Evolutionary conservation across 1,140 invertebrate species (phyloP), one percentile per base, ranked within the genome.

Genomic region (Popillia japonica): DNA sequence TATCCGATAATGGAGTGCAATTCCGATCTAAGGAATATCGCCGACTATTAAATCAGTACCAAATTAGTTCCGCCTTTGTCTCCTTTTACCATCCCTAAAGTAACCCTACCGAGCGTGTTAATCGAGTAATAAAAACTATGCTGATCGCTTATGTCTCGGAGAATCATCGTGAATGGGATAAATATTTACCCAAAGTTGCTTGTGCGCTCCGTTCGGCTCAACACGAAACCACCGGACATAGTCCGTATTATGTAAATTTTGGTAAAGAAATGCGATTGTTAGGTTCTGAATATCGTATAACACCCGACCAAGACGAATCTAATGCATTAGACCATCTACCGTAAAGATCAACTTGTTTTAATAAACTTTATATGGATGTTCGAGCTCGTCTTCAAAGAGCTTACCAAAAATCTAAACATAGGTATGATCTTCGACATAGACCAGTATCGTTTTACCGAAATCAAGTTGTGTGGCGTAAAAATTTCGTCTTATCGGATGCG

Each of bases 101-200:
- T 41, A 73, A 78, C 40, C 77, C 68, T 1, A 42, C 41, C 2
- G 85, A 86, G 64, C 64, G 84, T 22, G 78, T 82, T 0, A 85
- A 85, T 73, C 64, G 79, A 40, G 81, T 80, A 10, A 23, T 85
- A 10, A 83, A 82, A 22, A 80, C 79, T 6, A 80, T 82, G 75
- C 74, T n/a, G n/a, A n/a, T n/a, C n/a, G n/a, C 77, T 6, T 86
- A 80, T 74, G 78, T 84, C 0, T 22, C 80, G 8, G 79, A 83
- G 9, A 82, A 84, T 41, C 84, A 86, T 74, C 76, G 77, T 0
- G 74, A 64, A 10, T 86, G 84, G 84, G 83, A 83, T 75, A 72
- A 77, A 40, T 17, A 81, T 78, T 68, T 86, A 3, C 73, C 48
- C 3, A 59, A 77, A 6, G 64, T 83, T 23, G 79, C 79, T 1